These are phyloP conservation scores for Mythimna impura DNA, from an alignment of 2,888 invertebrate genomes.

Conservation along the genomic window DNA sequence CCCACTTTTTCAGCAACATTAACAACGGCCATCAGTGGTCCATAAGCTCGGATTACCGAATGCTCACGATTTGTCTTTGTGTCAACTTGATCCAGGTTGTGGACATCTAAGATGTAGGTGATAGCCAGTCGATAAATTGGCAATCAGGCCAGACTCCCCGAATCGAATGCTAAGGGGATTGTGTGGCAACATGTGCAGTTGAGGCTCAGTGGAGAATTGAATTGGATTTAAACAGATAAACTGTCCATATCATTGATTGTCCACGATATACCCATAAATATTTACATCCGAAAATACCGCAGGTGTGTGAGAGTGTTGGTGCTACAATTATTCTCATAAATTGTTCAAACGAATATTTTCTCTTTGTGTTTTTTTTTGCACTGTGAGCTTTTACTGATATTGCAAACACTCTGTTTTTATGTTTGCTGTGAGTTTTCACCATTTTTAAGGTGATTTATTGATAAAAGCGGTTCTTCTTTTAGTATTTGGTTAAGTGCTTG, in stretches of 20 bases:
- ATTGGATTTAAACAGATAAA: slow-evolving; percentile 54
- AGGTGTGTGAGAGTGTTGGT: slow-evolving; percentile 28
- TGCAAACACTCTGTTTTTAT: slow-evolving; percentile 21
- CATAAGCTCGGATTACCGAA: slow-evolving; percentile 73
- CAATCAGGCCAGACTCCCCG: slow-evolving; percentile 63
- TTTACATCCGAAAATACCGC: slow-evolving; percentile 33
- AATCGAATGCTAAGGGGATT: slow-evolving; percentile 56
- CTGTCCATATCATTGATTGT: slow-evolving; percentile 45
- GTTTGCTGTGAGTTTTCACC: slow-evolving; percentile 3
- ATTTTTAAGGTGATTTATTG: not conserved
- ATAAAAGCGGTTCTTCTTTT: no score
- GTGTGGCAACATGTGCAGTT: slow-evolving; percentile 35
- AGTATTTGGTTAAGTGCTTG: no score
- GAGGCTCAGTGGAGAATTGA: slow-evolving; percentile 36
- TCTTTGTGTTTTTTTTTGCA: slow-evolving; percentile 2
- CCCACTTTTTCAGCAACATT: slow-evolving; percentile 63
- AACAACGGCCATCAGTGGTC: slow-evolving; percentile 66
- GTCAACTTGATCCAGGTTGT: slow-evolving; percentile 67
- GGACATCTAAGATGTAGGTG: slow-evolving; percentile 69
- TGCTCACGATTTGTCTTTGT: slow-evolving; percentile 74
- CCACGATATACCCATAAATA: slow-evolving; percentile 34
- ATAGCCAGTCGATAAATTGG: slow-evolving; percentile 69
- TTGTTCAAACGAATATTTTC: slow-evolving; percentile 8
- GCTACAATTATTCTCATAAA: slow-evolving; percentile 38
- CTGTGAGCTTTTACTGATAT: slow-evolving; percentile 32